phyloP scores from a whole-genome alignment of 2,888 invertebrate species.

The Chloromyia formosa region DNA sequence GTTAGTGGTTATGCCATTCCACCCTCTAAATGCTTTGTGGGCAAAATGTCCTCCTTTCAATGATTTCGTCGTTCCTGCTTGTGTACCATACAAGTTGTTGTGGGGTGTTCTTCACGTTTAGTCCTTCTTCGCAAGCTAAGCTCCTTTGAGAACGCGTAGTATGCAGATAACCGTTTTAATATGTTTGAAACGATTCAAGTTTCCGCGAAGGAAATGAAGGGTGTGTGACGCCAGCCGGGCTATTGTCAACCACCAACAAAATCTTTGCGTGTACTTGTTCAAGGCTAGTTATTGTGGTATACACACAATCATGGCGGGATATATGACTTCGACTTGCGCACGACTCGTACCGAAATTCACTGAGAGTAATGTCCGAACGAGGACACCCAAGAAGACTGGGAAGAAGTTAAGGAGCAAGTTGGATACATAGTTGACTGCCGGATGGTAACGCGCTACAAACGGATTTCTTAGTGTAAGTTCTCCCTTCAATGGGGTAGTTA shows the following conservation, averaged over 20 bases:
- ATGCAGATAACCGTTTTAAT: constrained; percentile 41
- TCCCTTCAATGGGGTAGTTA: neutral
- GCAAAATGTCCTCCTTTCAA: constrained; percentile 1
- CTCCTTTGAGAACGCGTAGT: constrained; percentile 6
- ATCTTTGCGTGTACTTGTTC: neutral
- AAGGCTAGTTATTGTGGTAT: constrained; percentile 1
- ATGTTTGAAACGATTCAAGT: constrained; percentile 40
- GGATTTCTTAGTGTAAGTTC: constrained; percentile 34
- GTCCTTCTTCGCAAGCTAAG: constrained; percentile 17
- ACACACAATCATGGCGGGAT: constrained; percentile 18
- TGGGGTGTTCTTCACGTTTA: neutral
- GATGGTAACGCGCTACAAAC: neutral
- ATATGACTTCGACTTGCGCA: constrained; percentile 16
- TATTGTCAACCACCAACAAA: neutral
- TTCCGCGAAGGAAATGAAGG: constrained; percentile 33
- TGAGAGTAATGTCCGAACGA: neutral
- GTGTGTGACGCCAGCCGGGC: neutral
- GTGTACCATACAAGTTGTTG: neutral
- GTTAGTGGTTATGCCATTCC: constrained; percentile 16
- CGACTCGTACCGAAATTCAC: neutral
- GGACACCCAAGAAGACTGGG: neutral
- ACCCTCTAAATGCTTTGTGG: constrained; percentile 9
- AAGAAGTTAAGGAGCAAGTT: neutral
- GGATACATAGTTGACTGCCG: neutral
- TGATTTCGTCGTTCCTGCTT: neutral